Evolutionary conservation across 1,140 invertebrate genomes (phyloP).

Genomic region (Bemisia tabaci): DNA sequence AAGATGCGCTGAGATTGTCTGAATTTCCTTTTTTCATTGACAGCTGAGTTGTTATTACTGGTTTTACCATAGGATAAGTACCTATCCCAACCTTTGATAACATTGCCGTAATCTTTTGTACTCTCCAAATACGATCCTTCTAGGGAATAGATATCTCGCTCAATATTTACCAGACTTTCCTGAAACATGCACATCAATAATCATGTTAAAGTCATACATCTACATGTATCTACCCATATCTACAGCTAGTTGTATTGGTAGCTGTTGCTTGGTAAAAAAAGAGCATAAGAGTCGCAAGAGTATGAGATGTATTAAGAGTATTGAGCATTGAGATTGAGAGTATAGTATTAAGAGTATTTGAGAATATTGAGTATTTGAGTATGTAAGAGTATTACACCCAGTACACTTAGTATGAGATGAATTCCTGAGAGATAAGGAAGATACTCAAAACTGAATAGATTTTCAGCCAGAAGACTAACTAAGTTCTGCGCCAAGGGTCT

Average conservation of each 20-base stretch:
- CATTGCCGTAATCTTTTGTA: slow-evolving; percentile 95
- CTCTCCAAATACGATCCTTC: slow-evolving; percentile 98
- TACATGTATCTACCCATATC: no score
- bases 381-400: no score
- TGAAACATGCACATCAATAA: slow-evolving; percentile 28
- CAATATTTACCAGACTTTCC: slow-evolving; percentile 90
- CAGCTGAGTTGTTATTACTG: slow-evolving; percentile 61
- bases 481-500: no score
- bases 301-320: not conserved
- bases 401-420: no score
- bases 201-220: no score
- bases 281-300: not conserved
- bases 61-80: slow-evolving; percentile 88
- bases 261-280: not conserved
- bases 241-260: no score
- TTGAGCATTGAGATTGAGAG: no score
- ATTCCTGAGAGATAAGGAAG: no score
- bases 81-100: slow-evolving; percentile 94
- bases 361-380: no score
- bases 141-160: slow-evolving; percentile 97
- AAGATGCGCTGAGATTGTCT: slow-evolving; percentile 94
- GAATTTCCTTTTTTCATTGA: slow-evolving; percentile 91
- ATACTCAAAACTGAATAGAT: no score
- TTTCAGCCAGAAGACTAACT: no score
- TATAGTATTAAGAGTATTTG: no score